Evolutionary conservation across 2,888 invertebrate genomes (phyloP), one percentile per base, ranked within the genome.

Genomic region (Nemoura dubitans): DNA sequence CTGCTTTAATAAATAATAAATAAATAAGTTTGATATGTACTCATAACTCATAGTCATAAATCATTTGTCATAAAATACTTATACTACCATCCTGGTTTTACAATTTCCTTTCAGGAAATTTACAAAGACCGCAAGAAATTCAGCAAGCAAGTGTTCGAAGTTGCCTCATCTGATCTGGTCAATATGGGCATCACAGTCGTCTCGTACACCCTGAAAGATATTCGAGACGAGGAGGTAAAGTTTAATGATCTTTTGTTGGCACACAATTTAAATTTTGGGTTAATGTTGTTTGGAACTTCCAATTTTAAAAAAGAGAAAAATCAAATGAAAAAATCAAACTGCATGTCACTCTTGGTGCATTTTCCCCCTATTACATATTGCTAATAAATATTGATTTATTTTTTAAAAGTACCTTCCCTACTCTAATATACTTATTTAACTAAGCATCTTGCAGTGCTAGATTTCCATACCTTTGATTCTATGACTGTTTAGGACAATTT

Each of bases 131-230:
- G 98, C 87, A 98, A 98, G 92, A 98, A 98, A 92, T 98, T 98
- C 92, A 98, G 98, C 90, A 98, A 98, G 92, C 91, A 93, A 92
- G 98, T 98, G 1, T 98, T 98, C 90, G 98, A 98, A 92, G 98
- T 98, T 16, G 98, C 98, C 1, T 98, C 98, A 28, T 97, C 97
- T 85, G 98, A 98, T 93, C 93, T 98, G 88, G 97, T 98, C 89
- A 98, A 98, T 90, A 98, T 98, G 98, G 98, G 98, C 81, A 98
- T 98, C 89, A 98, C 98, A 10, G 98, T 98, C 0, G 98, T 98
- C 21, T 98, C 98, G 0, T 98, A 98, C 91, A 98, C 98, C 0
- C 93, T 98, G 36, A 98, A 98, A 92, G 98, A 98, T 92, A 97
- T 98, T 88, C 93, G 98, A 88, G 98, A 98, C 91, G 98, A 98